Evolutionary conservation across 2,113 vertebrate species (phyloP).

Genomic region (Tinamus guttatus): DNA sequence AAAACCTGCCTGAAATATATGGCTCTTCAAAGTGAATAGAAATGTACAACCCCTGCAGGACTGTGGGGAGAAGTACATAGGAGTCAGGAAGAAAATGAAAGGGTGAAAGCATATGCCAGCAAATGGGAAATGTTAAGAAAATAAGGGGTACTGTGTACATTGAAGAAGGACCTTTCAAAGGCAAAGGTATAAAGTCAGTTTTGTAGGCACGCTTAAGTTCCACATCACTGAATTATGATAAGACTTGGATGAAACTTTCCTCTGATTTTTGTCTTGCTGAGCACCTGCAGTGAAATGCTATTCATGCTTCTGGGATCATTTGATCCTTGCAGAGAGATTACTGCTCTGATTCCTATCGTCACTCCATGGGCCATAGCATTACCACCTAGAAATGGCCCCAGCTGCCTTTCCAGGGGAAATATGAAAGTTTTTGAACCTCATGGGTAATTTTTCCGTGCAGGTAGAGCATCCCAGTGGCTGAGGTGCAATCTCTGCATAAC

Average conservation of each 20-base stretch:
- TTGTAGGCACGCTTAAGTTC: conserved; percentile 15
- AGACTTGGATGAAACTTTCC: conserved; percentile 12
- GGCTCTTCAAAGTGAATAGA: conserved; percentile 17
- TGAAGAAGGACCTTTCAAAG: conserved; percentile 17
- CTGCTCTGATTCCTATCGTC: neutral
- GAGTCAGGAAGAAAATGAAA: neutral
- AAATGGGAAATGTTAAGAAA: conserved; percentile 33
- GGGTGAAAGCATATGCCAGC: neutral
- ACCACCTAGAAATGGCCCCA: neutral
- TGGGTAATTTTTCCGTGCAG: neutral
- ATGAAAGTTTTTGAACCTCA: neutral
- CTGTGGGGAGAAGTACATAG: neutral
- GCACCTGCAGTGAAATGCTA: neutral
- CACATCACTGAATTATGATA: conserved; percentile 13
- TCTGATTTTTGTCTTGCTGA: neutral
- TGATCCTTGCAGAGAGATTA: neutral
- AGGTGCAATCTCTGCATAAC: neutral
- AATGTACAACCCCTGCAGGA: neutral
- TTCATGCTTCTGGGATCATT: neutral
- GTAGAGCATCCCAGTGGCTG: neutral
- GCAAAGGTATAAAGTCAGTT: conserved; percentile 17
- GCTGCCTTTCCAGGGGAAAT: neutral
- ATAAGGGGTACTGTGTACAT: neutral
- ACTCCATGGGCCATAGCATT: neutral
- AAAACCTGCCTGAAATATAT: conserved; percentile 2